These are phyloP conservation scores for Podotricha telesiphe DNA, from an alignment of 2,888 invertebrate genomes.

Conservation along the genomic window DNA sequence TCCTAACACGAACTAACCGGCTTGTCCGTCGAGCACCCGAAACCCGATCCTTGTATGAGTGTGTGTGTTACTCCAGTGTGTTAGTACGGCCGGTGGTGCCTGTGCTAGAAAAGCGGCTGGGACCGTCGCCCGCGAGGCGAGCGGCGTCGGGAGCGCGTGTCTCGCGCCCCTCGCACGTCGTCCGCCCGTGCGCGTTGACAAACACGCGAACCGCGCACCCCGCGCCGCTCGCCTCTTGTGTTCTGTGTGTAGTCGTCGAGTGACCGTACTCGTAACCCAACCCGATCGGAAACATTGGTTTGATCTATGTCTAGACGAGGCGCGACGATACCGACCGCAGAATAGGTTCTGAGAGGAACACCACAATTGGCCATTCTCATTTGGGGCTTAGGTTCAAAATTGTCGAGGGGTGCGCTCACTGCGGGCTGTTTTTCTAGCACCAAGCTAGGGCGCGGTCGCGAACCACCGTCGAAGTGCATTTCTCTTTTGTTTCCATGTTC, in stretches of 20 bases:
- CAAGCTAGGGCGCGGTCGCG: conserved; percentile 79
- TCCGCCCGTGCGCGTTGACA: neutral
- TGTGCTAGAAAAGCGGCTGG: conserved; percentile 83
- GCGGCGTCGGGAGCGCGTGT: conserved; percentile 48
- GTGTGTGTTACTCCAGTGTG: conserved; percentile 67
- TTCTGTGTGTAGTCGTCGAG: conserved; percentile 83
- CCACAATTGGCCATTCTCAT: conserved; percentile 82
- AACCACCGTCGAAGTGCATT: conserved; percentile 79
- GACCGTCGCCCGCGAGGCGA: conserved; percentile 61
- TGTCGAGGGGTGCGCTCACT: conserved; percentile 75
- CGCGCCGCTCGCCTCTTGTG: conserved; percentile 68
- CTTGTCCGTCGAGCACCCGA: conserved; percentile 63
- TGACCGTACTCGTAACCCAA: conserved; percentile 75
- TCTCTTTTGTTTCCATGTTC: conserved; percentile 83
- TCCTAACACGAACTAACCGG: conserved; percentile 62
- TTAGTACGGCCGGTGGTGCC: conserved; percentile 65
- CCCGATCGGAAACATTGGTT: conserved; percentile 79
- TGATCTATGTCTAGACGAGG: conserved; percentile 79
- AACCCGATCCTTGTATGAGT: conserved; percentile 69
- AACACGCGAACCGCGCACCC: conserved; percentile 47
- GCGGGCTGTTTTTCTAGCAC: conserved; percentile 89
- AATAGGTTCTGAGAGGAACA: conserved; percentile 84
- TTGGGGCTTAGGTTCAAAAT: conserved; percentile 74
- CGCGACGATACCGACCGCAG: conserved; percentile 80
- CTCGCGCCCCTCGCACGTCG: too few species aligned